Percentiles rank a stretch among this genome's conserved stretches.
Conservation (phyloP, 2,113 vertebrate species). For the Anarrhichthys ocellatus region DNA sequence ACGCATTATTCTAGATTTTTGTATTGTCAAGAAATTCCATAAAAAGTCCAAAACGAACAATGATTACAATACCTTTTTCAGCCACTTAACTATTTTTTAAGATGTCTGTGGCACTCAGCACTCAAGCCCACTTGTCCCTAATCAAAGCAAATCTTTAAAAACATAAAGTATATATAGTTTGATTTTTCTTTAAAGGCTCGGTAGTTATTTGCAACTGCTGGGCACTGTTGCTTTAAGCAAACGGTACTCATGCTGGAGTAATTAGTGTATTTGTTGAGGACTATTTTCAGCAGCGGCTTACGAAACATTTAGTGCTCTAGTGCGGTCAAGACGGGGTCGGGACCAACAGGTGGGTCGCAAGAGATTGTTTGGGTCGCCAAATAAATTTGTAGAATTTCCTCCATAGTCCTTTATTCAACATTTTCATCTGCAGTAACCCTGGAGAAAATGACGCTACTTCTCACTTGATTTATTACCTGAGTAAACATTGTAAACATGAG, state of each 20-base stretch:
- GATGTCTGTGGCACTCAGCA: not conserved
- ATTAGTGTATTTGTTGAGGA: not conserved
- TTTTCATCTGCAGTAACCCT: no score
- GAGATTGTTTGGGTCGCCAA: not conserved
- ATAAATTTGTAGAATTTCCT: not conserved
- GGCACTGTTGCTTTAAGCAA: not conserved
- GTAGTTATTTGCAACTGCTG: not conserved
- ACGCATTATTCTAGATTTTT: not conserved
- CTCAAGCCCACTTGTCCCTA: not conserved
- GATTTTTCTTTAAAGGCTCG: not conserved
- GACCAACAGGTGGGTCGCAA: not conserved
- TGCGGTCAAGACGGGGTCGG: not conserved
- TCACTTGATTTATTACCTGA: no score
- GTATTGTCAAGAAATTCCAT: not conserved
- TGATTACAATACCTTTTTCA: not conserved
- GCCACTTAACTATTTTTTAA: slow-evolving; percentile 1
- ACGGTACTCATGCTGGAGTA: not conserved
- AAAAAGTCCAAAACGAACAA: not conserved
- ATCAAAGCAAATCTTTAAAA: not conserved
- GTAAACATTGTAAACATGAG: no score
- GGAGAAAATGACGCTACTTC: no score
- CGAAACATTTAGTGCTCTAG: not conserved
- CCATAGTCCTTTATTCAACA: no score
- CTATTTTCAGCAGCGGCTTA: not conserved
- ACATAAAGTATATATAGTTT: not conserved